Evolutionary conservation across 1,140 invertebrate genomes (phyloP).

Genomic region (Solenopsis fugax): DNA sequence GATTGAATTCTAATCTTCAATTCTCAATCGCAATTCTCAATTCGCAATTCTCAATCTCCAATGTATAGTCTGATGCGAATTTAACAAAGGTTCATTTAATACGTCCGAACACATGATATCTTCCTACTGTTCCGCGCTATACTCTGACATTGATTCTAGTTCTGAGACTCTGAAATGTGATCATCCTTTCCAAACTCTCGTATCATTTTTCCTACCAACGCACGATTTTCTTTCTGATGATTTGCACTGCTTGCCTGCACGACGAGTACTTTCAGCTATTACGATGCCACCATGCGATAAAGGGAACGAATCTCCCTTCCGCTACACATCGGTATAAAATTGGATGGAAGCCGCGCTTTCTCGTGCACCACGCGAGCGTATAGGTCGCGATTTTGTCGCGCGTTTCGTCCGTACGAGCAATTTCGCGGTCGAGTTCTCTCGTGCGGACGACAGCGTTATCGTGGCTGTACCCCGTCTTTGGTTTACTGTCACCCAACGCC

Average conservation of each 20-base stretch:
- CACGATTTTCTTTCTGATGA: slow-evolving; percentile 13
- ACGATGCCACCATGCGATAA: slow-evolving; percentile 55
- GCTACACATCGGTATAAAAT: slow-evolving; percentile 70
- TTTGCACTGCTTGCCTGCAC: slow-evolving; percentile 21
- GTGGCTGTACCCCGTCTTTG: slow-evolving; percentile 26
- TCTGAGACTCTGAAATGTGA: slow-evolving; percentile 23
- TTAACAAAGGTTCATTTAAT: not conserved
- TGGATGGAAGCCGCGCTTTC: slow-evolving; percentile 49
- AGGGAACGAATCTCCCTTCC: slow-evolving; percentile 52
- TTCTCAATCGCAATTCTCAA: too few species aligned
- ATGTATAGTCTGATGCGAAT: too few species aligned
- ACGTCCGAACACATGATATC: not conserved
- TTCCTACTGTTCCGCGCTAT: not conserved
- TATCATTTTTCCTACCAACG: slow-evolving; percentile 13
- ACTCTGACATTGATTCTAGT: not conserved
- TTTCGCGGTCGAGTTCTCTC: slow-evolving; percentile 64
- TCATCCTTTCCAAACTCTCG: slow-evolving; percentile 12
- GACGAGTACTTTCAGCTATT: slow-evolving; percentile 37
- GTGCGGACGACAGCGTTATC: slow-evolving; percentile 49
- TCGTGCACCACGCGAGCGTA: not conserved
- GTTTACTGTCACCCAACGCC: slow-evolving; percentile 50
- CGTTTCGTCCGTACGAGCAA: slow-evolving; percentile 59
- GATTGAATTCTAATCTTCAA: too few species aligned
- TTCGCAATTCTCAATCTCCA: too few species aligned
- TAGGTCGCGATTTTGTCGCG: slow-evolving; percentile 60